A percentile compares a stretch with the other conserved stretches of the same genome.
Evolutionary conservation across 2,888 invertebrate genomes (phyloP).

Genomic region (Euspilapteryx auroguttella): DNA sequence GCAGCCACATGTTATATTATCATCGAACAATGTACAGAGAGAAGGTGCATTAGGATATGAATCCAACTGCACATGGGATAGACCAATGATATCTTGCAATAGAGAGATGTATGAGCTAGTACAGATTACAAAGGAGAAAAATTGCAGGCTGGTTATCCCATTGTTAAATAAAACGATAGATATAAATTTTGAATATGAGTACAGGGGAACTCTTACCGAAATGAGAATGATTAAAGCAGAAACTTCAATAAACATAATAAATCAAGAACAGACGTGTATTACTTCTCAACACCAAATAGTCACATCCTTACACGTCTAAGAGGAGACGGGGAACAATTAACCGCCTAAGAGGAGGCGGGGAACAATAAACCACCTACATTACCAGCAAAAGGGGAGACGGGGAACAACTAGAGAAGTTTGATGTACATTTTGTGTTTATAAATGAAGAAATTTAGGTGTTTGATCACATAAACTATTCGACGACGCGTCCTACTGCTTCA

Average conservation of each 20-base stretch:
- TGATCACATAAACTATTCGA: no score
- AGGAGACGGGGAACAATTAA: no score
- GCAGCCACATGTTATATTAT: not conserved
- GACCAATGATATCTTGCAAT: not conserved
- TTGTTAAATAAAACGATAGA: not conserved
- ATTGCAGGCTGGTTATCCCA: not conserved
- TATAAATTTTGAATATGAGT: not conserved
- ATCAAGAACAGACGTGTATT: not conserved
- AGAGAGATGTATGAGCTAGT: not conserved
- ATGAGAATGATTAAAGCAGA: not conserved
- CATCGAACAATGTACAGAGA: no score
- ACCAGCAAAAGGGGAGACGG: no score
- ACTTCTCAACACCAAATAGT: no score
- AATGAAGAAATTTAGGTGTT: no score
- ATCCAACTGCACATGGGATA: not conserved
- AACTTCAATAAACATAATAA: not conserved
- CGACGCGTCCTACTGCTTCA: no score
- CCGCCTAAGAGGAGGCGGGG: no score
- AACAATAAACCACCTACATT: no score
- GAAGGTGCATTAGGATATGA: not conserved
- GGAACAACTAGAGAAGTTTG: no score
- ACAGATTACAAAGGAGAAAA: not conserved
- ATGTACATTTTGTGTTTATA: no score
- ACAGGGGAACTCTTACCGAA: not conserved
- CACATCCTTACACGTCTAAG: no score